These are phyloP conservation scores for Dicentrarchus labrax DNA, from an alignment of 2,113 vertebrate genomes.

Conservation along the genomic window DNA sequence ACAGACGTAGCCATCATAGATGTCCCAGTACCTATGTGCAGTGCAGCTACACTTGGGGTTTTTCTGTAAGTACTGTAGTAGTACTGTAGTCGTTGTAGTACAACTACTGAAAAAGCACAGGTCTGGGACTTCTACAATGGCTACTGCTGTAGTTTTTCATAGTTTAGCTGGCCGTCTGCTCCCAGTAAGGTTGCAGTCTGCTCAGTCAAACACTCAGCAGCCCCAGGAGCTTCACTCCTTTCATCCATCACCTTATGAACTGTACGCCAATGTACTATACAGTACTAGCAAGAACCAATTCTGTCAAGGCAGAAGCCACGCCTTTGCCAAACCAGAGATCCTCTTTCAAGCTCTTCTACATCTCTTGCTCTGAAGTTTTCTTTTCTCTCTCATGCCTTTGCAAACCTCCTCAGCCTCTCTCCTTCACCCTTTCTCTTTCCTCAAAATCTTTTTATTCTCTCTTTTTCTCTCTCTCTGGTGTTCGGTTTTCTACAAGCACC, in stretches of 20 bases:
- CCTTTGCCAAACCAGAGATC: conserved; percentile 79
- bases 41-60: neutral
- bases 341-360: conserved; percentile 63
- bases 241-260: conserved; percentile 44
- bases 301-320: conserved; percentile 75
- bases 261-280: conserved; percentile 35
- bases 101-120: conserved; percentile 7
- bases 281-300: conserved; percentile 44
- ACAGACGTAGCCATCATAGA: conserved; percentile 44
- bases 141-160: conserved; percentile 27
- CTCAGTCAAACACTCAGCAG: conserved; percentile 70
- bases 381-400: conserved; percentile 57
- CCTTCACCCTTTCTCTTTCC: conserved; percentile 42
- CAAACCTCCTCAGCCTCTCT: conserved; percentile 45
- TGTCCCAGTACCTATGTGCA: conserved; percentile 25
- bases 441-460: conserved; percentile 40
- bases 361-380: conserved; percentile 58
- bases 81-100: neutral
- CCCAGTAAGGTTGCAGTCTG: conserved; percentile 44
- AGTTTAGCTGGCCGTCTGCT: conserved; percentile 23
- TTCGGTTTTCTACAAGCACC: conserved; percentile 73
- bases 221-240: conserved; percentile 62
- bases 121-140: conserved; percentile 47
- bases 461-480: conserved; percentile 63
- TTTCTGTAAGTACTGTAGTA: no score